phyloP scores from a whole-genome alignment of 2,113 vertebrate genomes.

The Eulacestoma nigropectus region DNA sequence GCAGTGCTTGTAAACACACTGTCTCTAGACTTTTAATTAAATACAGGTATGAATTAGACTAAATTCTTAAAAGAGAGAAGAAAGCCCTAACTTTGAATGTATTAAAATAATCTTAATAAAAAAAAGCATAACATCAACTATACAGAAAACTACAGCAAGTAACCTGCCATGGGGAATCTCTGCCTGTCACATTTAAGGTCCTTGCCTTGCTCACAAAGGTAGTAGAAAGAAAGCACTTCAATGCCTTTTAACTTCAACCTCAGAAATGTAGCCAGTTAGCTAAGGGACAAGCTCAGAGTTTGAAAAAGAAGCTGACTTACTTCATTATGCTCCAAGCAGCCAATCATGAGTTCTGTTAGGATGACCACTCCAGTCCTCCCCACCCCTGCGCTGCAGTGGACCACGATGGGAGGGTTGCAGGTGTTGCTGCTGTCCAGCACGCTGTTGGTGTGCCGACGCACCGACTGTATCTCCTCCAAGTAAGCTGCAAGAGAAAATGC shows the following conservation, averaged over 20 bases:
- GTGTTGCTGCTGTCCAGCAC: slow-evolving; percentile 84
- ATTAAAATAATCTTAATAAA: not conserved
- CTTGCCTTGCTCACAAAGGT: not conserved
- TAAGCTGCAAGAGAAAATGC: slow-evolving; percentile 75
- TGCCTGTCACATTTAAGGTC: not conserved
- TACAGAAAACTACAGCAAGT: not conserved
- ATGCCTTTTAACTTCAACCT: not conserved
- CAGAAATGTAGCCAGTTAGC: not conserved
- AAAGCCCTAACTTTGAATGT: not conserved
- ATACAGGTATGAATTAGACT: not conserved
- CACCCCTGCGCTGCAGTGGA: slow-evolving; percentile 90
- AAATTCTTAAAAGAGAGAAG: not conserved
- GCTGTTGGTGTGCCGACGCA: slow-evolving; percentile 91
- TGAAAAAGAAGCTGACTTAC: slow-evolving; percentile 61
- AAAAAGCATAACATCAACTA: not conserved
- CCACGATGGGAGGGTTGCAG: slow-evolving; percentile 86
- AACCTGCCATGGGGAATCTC: not conserved
- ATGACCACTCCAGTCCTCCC: slow-evolving; percentile 91
- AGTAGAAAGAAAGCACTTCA: not conserved
- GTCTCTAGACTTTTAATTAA: not conserved
- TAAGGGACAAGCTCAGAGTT: not conserved
- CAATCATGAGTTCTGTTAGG: slow-evolving; percentile 91
- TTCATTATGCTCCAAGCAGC: slow-evolving; percentile 91
- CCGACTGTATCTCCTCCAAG: slow-evolving; percentile 92
- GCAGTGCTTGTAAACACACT: not conserved